phyloP scores from a whole-genome alignment of 2,113 vertebrate species.

The Xerus inauris region DNA sequence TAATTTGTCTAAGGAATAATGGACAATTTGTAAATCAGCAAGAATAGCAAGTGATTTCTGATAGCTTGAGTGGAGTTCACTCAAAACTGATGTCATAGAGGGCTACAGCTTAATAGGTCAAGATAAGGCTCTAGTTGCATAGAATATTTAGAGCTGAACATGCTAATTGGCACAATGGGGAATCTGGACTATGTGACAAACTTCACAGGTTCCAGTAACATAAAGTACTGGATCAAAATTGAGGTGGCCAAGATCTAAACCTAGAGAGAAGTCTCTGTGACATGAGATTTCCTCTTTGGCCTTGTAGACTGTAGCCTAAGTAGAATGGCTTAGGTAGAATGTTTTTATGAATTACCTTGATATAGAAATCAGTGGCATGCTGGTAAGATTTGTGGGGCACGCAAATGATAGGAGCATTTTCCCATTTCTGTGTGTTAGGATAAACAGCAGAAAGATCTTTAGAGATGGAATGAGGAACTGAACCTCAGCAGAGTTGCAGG shows the following conservation, averaged over 20 bases:
- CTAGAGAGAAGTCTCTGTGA: background rate
- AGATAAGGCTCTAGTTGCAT: background rate
- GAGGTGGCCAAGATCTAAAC: background rate
- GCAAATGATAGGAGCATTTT: background rate
- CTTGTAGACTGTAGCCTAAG: background rate
- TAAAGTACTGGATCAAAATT: background rate
- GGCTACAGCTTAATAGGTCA: background rate
- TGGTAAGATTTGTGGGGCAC: background rate
- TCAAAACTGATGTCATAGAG: background rate
- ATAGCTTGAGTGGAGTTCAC: background rate
- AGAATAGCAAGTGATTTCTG: background rate
- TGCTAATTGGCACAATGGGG: background rate
- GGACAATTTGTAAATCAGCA: background rate
- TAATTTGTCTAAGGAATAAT: background rate
- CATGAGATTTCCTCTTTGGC: background rate
- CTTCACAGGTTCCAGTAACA: background rate
- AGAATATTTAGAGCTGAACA: background rate
- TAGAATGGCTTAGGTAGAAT: background rate
- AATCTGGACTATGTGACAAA: background rate
- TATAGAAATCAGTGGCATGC: background rate
- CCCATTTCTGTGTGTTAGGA: background rate
- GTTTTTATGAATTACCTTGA: constrained; percentile 9
- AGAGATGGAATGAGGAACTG: background rate
- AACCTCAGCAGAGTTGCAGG: background rate
- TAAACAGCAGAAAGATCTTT: background rate